Evolutionary conservation across 2,797 vertebrate genomes (phyloP), one percentile per base, ranked within the genome.

Genomic region (Acrossocheilus wenchowensis): DNA sequence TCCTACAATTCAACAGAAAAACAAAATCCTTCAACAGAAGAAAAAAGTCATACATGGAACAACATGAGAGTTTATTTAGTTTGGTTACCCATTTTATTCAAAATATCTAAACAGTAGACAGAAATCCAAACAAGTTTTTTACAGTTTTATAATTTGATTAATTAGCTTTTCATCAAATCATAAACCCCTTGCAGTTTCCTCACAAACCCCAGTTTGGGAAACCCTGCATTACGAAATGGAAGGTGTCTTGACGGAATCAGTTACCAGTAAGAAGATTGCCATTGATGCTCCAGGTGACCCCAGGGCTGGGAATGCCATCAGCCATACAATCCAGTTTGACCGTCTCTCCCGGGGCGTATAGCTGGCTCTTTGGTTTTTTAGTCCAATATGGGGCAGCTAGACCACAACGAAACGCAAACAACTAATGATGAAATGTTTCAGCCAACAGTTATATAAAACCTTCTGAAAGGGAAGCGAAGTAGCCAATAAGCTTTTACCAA

Each of bases 341-440:
- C 0, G 91, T 95, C 90, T 98, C 97, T 84, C 96, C 96, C 0
- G 97, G 97, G 3, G 95, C 96, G 2, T 97, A 97, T 0, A 97
- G 84, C 84, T 93, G 95, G 90, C 95, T 97, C 89, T 92, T 85
- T 0, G 97, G 97, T 69, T 95, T 93, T 62, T 95, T 95, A n/a
- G 93, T 93, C 97, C 97, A 98, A 89, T 96, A 97, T 0, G 97
- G 97, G 83, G 96, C 95, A 83, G 97, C 97, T 98, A 89, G n/a
- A 81, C 23, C 26, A 68, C 57, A 39, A 80, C 64, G n/a, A 39
- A 50, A 88, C 12, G 60, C 60, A 82, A 86, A 66, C 14, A 68
- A 57, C 39, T 17, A 77, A 26, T 68, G 60, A 73, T 17, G 6
- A 41, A 57, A 62, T 5, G 41, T 34, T 36, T 21, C 5, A 7